Evolutionary conservation across 2,888 invertebrate species (phyloP).

Genomic region (Sphecodes monilicornis): DNA sequence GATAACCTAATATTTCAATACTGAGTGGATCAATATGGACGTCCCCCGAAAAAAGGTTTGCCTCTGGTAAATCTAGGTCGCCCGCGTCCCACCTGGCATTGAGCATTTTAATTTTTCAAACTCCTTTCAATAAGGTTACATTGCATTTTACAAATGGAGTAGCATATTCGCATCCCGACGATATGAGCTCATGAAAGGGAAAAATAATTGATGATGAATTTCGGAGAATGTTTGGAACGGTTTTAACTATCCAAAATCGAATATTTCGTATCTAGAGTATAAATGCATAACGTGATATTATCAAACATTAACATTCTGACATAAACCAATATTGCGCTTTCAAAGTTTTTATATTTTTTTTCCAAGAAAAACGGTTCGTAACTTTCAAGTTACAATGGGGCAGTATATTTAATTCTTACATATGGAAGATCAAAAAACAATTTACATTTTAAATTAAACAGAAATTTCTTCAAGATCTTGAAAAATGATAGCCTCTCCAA

Average conservation of each 20-base stretch:
- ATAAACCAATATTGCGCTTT: not conserved
- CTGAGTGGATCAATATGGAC: conserved; percentile 19
- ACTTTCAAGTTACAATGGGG: not conserved
- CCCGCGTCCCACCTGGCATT: conserved; percentile 4
- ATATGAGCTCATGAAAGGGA: not conserved
- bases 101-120: conserved; percentile 21
- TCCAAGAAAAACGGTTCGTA: not conserved
- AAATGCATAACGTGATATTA: not conserved
- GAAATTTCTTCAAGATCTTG: not conserved
- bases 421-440: not conserved
- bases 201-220: not conserved
- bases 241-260: not conserved
- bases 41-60: conserved; percentile 10
- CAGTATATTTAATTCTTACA: not conserved
- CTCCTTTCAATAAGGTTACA: not conserved
- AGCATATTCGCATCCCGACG: not conserved
- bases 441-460: not conserved
- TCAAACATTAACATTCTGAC: not conserved
- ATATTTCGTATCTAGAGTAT: not conserved
- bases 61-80: conserved; percentile 15
- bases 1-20: conserved; percentile 26
- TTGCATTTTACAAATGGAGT: not conserved
- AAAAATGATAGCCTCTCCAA: too few relatives aligned
- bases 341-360: not conserved
- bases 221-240: not conserved